Base-by-base conservation (phyloP, 1,140 invertebrate genomes). In the Brachionus angularis region DNA sequence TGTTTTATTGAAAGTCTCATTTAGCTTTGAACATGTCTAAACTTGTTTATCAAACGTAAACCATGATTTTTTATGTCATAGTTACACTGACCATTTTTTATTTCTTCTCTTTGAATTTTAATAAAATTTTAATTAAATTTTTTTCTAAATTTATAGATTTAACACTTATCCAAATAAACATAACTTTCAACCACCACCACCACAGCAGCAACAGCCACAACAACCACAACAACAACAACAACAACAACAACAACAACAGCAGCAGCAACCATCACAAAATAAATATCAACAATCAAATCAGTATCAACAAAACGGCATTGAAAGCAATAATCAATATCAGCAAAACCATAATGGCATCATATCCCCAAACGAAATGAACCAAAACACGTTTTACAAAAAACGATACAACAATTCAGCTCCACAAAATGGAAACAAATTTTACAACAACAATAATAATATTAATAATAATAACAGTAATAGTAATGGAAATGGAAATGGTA, bases 31-130 rank as follows among this genome's bases (percentile, higher is more conserved):
- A n/a, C n/a, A n/a, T n/a, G n/a, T n/a, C n/a, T n/a, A n/a, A n/a
- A n/a, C n/a, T n/a, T n/a, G n/a, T n/a, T n/a, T n/a, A n/a, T n/a
- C n/a, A n/a, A n/a, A n/a, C n/a, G n/a, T n/a, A n/a, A n/a, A n/a
- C n/a, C n/a, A n/a, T 58, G 53, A 58, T 31, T 42, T 42, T 58
- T 23, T 58, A 23, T 18, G 53, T 58, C 53, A 58, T 58, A 58
- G 53, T 58, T 58, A 58, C 53, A 58, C 53, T 58, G 53, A 58
- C 53, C 53, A 58, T 58, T 52, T 52, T 52, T 14, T n/a, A 36
- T 39, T 58, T 58, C 25, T 18, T 53, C 25, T 18, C 18, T 27
- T 39, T 39, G 33, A 58, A 58, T 23, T 58, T 58, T 12, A n/a
- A n/a, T n/a, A n/a, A n/a, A n/a, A n/a, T n/a, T n/a, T n/a, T n/a